Evolutionary conservation across 2,113 vertebrate genomes (phyloP).

Genomic region (Oreochromis spilurus): DNA sequence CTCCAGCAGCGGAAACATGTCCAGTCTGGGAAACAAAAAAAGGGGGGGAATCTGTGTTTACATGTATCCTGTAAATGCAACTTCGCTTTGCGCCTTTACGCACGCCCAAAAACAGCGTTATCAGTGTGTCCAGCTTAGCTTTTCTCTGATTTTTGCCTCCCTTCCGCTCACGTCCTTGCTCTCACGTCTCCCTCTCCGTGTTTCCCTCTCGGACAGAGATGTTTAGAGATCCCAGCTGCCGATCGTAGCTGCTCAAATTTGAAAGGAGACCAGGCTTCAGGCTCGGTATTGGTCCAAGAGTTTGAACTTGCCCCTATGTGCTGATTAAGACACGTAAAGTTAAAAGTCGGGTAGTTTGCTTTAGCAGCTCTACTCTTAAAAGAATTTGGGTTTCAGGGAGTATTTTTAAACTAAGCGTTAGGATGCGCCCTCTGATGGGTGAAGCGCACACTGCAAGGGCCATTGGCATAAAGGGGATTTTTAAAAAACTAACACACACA

Average conservation of each 20-base stretch:
- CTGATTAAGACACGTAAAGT: not conserved
- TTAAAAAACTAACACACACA: not conserved
- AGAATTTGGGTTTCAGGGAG: constrained; percentile 14
- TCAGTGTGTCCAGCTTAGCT: not conserved
- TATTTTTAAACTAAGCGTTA: not conserved
- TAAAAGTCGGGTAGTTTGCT: not conserved
- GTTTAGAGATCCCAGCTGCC: constrained; percentile 19
- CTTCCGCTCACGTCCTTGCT: constrained; percentile 20
- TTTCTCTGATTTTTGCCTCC: constrained; percentile 29
- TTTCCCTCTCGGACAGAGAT: constrained; percentile 24
- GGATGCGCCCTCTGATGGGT: constrained; percentile 37
- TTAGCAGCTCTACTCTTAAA: constrained; percentile 14
- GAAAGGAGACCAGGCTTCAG: not conserved
- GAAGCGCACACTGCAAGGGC: not conserved
- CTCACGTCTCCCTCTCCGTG: constrained; percentile 4
- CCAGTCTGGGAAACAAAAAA: not conserved
- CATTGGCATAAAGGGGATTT: not conserved
- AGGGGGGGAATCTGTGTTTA: not conserved
- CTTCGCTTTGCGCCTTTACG: constrained; percentile 11
- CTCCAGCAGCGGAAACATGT: constrained; percentile 20
- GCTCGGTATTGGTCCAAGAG: not conserved
- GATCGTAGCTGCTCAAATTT: not conserved
- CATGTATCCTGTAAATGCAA: not conserved
- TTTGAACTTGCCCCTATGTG: not conserved
- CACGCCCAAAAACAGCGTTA: constrained; percentile 1